A percentile compares a stretch with the other conserved stretches of the same genome.
These are phyloP conservation scores for Zoanthus sociatus DNA, from an alignment of 92 coral and sea anemone genomes.

Conservation along the genomic window DNA sequence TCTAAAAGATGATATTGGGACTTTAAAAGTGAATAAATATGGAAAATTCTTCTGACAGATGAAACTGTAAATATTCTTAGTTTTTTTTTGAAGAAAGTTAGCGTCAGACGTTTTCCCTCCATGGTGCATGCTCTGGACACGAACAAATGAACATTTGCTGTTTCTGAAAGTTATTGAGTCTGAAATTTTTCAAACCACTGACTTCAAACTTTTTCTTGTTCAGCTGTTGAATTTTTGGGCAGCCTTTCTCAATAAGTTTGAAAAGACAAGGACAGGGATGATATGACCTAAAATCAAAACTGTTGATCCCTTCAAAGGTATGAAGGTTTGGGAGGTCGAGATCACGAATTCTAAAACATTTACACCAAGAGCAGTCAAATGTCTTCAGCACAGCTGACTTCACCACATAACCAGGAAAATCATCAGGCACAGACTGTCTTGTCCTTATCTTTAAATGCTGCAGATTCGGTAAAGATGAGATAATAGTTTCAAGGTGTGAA, in stretches of 20 bases:
- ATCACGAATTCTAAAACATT: conserved; percentile 53
- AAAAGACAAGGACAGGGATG: conserved; percentile 62
- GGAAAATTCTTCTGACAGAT: no score
- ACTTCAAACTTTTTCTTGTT: conserved; percentile 50
- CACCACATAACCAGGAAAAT: conserved; percentile 55
- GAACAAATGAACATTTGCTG: conserved; percentile 45
- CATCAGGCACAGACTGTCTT: conserved; percentile 33
- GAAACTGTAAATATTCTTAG: neutral
- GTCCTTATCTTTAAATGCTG: conserved; percentile 64
- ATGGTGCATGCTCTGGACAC: conserved; percentile 52
- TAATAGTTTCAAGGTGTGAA: conserved; percentile 43
- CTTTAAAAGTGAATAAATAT: no score
- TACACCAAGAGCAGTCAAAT: conserved; percentile 65
- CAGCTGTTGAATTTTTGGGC: conserved; percentile 63
- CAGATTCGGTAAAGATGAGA: conserved; percentile 57
- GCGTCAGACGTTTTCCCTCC: conserved; percentile 35
- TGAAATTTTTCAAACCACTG: conserved; percentile 66
- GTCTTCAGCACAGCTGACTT: conserved; percentile 64
- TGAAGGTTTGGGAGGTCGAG: conserved; percentile 67
- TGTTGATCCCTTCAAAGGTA: conserved; percentile 56
- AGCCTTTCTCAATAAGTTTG: conserved; percentile 60
- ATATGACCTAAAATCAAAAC: conserved; percentile 28
- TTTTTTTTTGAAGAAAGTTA: neutral
- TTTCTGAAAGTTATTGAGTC: conserved; percentile 43
- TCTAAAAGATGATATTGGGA: no score